Evolutionary conservation across 1,140 invertebrate genomes (phyloP), one percentile per base, ranked within the genome.

Genomic region (Anastrepha obliqua): DNA sequence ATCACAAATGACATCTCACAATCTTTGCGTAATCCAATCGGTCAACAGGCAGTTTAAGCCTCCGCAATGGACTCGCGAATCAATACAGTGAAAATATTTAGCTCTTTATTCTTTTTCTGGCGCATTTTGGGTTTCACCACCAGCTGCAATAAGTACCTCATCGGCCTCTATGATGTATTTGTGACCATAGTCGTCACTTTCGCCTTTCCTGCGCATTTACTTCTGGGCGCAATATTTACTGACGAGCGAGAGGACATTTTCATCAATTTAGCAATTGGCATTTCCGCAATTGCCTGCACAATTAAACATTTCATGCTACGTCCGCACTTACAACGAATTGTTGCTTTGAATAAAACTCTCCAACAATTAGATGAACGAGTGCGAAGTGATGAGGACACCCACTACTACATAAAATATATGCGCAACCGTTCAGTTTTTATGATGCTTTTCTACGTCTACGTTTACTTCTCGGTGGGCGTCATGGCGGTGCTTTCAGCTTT

Each of bases 241-340:
- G 15, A 62, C 8, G 86, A 78, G 0, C 51, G 51, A 0, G 3
- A 39, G 1, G 64, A 78, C 8, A 9, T 90, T 1, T 89, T 90
- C 60, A 89, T 60, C 29, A 90, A 90, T 85, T 55, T 90, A 8
- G 86, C 89, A 8, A 90, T 88, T 1, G 89, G 86, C 6, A 62
- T 87, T 29, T 89, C 90, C 11, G 64, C 87, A 15, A 17, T 90
- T 15, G 89, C 89, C 13, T 89, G 90, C 64, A 89, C 78, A 15
- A 44, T 90, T 2, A 90, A 90, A n/a, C 88, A 89, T 17, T 7
- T 89, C 0, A 88, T 85, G 15, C 87, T 90, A 42, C 89, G 90
- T 0, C 87, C 11, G 55, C 87, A 88, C 9, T 8, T 90, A 6
- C 5, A 9, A 2, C 44, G 90, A 60, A 90, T 90, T 0, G 78